A percentile compares a stretch with the other conserved stretches of the same genome.
These are phyloP conservation scores for Crepidodera aurea DNA, from an alignment of 2,888 invertebrate genomes.

Conservation along the genomic window DNA sequence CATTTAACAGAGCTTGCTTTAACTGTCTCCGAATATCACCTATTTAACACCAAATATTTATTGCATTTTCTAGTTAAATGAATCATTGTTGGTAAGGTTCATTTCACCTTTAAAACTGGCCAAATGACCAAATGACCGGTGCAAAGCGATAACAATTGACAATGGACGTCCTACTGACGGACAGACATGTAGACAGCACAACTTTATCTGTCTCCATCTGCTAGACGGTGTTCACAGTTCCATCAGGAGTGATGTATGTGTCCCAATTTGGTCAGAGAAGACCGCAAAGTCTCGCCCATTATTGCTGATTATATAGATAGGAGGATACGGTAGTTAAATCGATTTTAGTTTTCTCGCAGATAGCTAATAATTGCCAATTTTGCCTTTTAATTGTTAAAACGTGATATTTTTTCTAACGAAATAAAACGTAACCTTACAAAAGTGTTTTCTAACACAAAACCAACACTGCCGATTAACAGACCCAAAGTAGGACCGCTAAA, in stretches of 20 bases:
- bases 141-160: constrained; percentile 7
- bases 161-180: constrained; percentile 6
- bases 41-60: not conserved
- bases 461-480: constrained; percentile 20
- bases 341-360: not conserved
- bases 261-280: constrained; percentile 45
- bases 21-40: too few relatives aligned
- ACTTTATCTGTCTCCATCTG: constrained; percentile 53
- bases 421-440: too few relatives aligned
- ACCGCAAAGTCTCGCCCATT: constrained; percentile 44
- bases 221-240: constrained; percentile 43
- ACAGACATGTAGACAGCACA: constrained; percentile 10
- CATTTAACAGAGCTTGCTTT: too few relatives aligned
- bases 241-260: constrained; percentile 42
- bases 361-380: not conserved
- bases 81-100: not conserved
- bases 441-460: constrained; percentile 1
- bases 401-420: too few relatives aligned
- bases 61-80: not conserved
- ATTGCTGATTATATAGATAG: constrained; percentile 24
- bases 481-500: constrained; percentile 30
- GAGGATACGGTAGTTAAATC: not conserved
- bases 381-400: too few relatives aligned
- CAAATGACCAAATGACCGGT: constrained; percentile 4
- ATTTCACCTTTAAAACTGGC: not conserved